Evolutionary conservation across 2,113 vertebrate genomes (phyloP), one percentile per base, ranked within the genome.

Genomic region (Psophia crepitans): DNA sequence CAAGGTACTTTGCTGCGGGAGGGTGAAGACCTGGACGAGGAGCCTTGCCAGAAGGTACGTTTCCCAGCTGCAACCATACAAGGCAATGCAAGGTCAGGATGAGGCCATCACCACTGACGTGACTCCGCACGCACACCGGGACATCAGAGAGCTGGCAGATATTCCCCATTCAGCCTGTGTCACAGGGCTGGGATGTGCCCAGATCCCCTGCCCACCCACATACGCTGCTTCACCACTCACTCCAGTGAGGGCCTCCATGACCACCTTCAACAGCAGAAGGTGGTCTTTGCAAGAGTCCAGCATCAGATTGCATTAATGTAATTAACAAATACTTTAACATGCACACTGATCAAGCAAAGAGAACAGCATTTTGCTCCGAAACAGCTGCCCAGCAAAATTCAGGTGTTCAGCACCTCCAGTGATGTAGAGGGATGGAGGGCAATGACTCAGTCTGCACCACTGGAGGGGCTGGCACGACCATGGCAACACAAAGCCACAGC

Each of bases 61-160:
- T 37, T 41, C 35, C 35, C 16, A 4, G 32, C 35, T 65, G 30
- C 37, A 58, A 28, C 16, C 74, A 73, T 2, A 0, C 33, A 73
- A 44, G 16, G 15, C 2, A 4, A 60, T 3, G 2, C 8, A 30
- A 84, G 66, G 51, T 35, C 46, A 70, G 16, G 5, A 22, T 30
- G 51, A 70, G 22, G n/a, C 41, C 51, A 70, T 10, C 51, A 57
- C 7, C 53, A 43, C 60, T 14, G 26, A 19, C 0, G 0, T 20
- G n/a, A 86, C 26, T 35, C 5, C 6, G 0, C n/a, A 15, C 1
- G 1, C 32, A 44, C 28, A 33, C 0, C 0, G 51, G 57, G 73
- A 8, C 18, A 43, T 61, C 51, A 37, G 16, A 44, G 19, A 79
- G 33, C 35, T 46, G 41, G 46, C 16, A 43, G 41, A 46, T 9